A percentile compares a stretch with the other conserved stretches of the same genome.
These are phyloP conservation scores for Pantherophis alleghaniensis DNA, from an alignment of 2,797 vertebrate species.

Conservation along the genomic window DNA sequence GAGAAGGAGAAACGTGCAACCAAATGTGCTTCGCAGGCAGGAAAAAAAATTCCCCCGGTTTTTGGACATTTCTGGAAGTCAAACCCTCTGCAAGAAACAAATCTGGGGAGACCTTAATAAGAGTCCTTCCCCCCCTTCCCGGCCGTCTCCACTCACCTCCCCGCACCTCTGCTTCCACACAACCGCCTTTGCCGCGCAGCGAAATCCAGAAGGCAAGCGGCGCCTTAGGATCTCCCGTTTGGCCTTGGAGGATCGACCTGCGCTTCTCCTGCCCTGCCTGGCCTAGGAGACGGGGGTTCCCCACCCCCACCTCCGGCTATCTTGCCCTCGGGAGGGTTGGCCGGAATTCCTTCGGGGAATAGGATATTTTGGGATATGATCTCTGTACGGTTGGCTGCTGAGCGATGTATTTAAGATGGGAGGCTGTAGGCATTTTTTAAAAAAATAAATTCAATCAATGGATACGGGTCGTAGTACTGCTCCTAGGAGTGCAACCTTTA, in stretches of 20 bases:
- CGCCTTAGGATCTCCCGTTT: neutral
- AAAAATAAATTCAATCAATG: neutral
- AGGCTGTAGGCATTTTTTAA: neutral
- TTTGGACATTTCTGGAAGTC: neutral
- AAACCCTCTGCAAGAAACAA: neutral
- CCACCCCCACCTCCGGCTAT: neutral
- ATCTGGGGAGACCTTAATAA: neutral
- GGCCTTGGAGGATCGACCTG: neutral
- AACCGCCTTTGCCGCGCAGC: neutral
- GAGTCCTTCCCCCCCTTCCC: fast-evolving
- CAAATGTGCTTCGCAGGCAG: neutral
- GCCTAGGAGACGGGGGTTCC: neutral
- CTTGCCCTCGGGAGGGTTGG: neutral
- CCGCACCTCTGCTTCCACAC: neutral
- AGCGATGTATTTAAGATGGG: neutral
- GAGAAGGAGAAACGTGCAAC: neutral
- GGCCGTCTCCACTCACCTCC: neutral
- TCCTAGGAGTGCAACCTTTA: neutral
- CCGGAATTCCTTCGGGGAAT: neutral
- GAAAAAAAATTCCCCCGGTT: neutral
- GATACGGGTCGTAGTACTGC: neutral
- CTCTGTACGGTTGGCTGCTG: neutral
- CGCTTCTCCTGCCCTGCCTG: neutral
- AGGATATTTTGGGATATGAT: neutral
- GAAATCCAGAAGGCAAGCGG: neutral